Evolutionary conservation across 1,140 invertebrate species (phyloP).

Genomic region (Globodera ellingtonae): DNA sequence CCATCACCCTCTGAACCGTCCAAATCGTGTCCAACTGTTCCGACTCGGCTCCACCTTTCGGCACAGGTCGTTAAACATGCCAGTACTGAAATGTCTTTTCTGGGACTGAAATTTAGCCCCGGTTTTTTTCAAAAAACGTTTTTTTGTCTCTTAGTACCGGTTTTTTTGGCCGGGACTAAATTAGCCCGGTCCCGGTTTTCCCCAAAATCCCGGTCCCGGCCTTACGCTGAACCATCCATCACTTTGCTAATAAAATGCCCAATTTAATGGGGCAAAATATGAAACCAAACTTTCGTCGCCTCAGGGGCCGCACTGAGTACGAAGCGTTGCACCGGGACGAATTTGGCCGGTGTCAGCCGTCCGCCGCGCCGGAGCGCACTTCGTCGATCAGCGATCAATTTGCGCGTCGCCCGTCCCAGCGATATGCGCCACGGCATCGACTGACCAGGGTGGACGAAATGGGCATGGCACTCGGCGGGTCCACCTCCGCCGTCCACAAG

Average conservation of each 20-base stretch:
- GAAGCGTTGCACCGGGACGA: constrained; percentile 59
- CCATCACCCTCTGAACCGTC: constrained; percentile 16
- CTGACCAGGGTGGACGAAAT: neutral
- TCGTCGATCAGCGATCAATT: constrained; percentile 24
- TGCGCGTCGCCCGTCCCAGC: constrained; percentile 83
- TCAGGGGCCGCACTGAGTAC: constrained; percentile 61
- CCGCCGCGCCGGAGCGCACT: constrained; percentile 16
- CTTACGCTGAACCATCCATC: neutral
- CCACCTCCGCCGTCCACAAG: neutral
- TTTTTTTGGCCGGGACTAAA: neutral
- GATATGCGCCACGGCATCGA: constrained; percentile 82
- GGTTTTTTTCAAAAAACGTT: neutral
- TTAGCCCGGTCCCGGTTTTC: too few species aligned
- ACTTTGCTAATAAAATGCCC: too few species aligned
- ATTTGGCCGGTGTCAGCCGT: constrained; percentile 35
- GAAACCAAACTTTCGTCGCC: neutral
- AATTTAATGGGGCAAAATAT: neutral
- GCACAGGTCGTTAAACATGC: constrained; percentile 41
- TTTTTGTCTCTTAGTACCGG: neutral
- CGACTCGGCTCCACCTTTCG: constrained; percentile 61
- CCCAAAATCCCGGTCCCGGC: too few species aligned
- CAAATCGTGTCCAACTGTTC: constrained; percentile 55
- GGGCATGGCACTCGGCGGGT: too few species aligned
- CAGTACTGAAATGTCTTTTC: neutral
- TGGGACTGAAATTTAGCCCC: neutral